Conservation (phyloP, 2,888 invertebrate species). For the Synanthedon tipuliformis region DNA sequence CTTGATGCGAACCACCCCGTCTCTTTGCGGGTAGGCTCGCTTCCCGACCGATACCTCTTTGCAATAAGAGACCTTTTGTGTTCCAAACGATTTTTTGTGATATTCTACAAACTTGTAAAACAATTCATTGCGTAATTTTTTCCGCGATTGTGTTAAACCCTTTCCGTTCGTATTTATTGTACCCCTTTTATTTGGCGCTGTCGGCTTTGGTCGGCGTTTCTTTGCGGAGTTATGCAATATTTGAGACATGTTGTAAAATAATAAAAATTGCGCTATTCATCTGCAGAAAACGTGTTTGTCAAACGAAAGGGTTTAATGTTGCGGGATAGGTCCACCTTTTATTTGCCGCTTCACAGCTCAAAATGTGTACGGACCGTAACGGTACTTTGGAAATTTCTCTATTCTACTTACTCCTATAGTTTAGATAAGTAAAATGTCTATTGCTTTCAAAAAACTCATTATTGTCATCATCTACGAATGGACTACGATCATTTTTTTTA, state of each 20-base stretch:
- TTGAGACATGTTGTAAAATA: slow-evolving; percentile 49
- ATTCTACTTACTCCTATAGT: slow-evolving; percentile 16
- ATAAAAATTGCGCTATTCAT: slow-evolving; percentile 63
- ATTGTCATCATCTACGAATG: too few species aligned
- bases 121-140: slow-evolving; percentile 61
- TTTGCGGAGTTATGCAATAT: slow-evolving; percentile 61
- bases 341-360: slow-evolving; percentile 21
- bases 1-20: slow-evolving; percentile 29
- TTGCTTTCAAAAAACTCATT: too few species aligned
- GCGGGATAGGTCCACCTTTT: slow-evolving; percentile 47
- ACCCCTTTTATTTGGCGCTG: slow-evolving; percentile 43
- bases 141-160: slow-evolving; percentile 64
- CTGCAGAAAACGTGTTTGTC: slow-evolving; percentile 48
- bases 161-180: slow-evolving; percentile 66
- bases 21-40: slow-evolving; percentile 3
- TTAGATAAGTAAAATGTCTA: slow-evolving; percentile 43
- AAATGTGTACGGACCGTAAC: slow-evolving; percentile 39
- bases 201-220: slow-evolving; percentile 40
- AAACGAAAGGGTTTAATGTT: slow-evolving; percentile 56
- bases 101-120: slow-evolving; percentile 43
- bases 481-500: slow-evolving; percentile 8
- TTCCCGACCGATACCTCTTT: slow-evolving; percentile 13
- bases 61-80: slow-evolving; percentile 43
- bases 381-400: slow-evolving; percentile 47
- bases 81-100: slow-evolving; percentile 53